Base-by-base conservation (phyloP, 2,888 invertebrate genomes). In the Noctua pronuba region DNA sequence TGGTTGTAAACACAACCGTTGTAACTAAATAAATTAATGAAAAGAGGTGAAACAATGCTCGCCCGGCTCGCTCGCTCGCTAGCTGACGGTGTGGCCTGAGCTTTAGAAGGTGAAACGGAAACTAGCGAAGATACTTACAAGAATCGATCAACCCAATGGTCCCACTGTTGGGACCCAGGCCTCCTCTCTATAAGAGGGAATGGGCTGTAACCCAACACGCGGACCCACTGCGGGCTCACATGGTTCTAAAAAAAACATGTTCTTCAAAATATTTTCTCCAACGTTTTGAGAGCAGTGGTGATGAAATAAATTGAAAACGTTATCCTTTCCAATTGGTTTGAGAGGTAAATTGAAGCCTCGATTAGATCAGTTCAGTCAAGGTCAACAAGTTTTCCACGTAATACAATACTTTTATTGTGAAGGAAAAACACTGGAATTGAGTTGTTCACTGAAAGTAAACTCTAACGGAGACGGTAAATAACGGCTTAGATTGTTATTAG, bases 371-470 rank as follows among this genome's bases (percentile, higher is more conserved):
- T 41, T 18, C 18, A 18, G 11, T 11, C 24, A 28, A 52, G 18
- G 35, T 52, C 7, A 24, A 11, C 8, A 41, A 41, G 1, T 73
- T 64, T 77, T 69, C 10, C 2, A 55, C 10, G 24, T 18, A 65
- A 55, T 28, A 21, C 6, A n/a, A 52, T 44, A 71, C 38, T 60
- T 69, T 79, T 28, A 35, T n/a, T 60, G 2, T 49, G 44, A 65
- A 62, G 24, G 21, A 7, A 60, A 49, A 66, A 10, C 8, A 13
- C 24, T 44, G 35, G 6, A 13, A 18, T 52, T n/a, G 16, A 35
- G 11, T 52, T 74, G 18, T 82, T 58, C 58, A 82, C 55, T 75
- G 2, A 66, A 58, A 75, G 58, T 66, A n/a, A 75, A 75, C 10
- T 13, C 24, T 28, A 7, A 41, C 10, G 16, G 3, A 65, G 18